Base-by-base conservation (phyloP, 2,113 vertebrate genomes). In the Osmerus eperlanus region DNA sequence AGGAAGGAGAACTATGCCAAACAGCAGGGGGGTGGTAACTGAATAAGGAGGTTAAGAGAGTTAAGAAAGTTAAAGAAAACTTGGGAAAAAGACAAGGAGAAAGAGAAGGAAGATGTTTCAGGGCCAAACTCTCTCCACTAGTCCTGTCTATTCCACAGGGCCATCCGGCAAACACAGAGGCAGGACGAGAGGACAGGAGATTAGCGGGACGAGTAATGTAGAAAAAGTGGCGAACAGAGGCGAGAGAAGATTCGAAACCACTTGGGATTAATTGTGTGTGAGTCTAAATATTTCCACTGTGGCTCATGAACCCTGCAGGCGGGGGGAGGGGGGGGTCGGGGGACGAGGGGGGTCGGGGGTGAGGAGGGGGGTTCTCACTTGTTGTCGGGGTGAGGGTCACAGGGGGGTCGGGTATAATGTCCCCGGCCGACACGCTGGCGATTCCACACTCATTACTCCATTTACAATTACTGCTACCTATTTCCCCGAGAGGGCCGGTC, bases 401-500 rank as follows among this genome's bases (percentile, higher is more conserved):
- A 81, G 72, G 79, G 25, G 83, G 90, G 89, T 91, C 88, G 85
- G 80, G 87, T 90, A 87, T 91, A 90, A 92, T 91, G 84, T 87
- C 74, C 66, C 76, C 79, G 83, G 71, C 76, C 75, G 81, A 86
- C 85, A 88, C 75, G 81, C 86, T 86, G 85, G 81, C 89, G 82
- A 87, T 89, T 89, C 86, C 85, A 88, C 87, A 86, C 85, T 89
- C 89, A 88, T 92, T 92, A 92, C 88, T 90, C 85, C 86, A 84
- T 91, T 91, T 89, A 91, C 90, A 92, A 92, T 91, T 91, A 92
- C 87, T 83, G 85, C 85, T 88, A 89, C 88, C 89, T 87, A 89
- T 89, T 84, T 80, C 74, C 84, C 80, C 68, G 73, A 88, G 87
- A 89, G 88, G 84, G 87, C 83, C 72, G 88, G 89, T 88, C 84